Conservation (phyloP, 2,113 vertebrate species). For the Rhynchomys soricoides region DNA sequence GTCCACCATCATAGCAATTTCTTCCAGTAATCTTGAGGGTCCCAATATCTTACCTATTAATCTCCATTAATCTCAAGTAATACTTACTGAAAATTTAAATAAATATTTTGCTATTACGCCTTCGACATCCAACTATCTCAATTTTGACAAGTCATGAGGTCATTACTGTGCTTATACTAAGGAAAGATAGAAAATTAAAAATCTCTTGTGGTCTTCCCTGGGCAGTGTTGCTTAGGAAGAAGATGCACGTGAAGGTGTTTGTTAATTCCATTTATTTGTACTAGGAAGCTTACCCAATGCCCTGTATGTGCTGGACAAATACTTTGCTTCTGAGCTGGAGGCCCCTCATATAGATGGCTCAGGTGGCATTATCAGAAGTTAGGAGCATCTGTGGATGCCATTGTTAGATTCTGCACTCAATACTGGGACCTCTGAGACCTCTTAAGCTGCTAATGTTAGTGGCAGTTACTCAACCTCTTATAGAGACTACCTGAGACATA, state of each 20-base stretch:
- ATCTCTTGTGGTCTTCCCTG: background rate
- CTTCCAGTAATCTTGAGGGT: background rate
- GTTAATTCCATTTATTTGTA: background rate
- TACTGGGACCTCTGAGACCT: background rate
- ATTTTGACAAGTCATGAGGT: background rate
- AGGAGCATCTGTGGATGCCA: background rate
- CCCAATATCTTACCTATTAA: background rate
- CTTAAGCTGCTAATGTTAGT: background rate
- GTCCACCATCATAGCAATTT: background rate
- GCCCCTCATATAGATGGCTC: background rate
- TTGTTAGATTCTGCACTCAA: background rate
- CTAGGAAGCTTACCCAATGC: background rate
- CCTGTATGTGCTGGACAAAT: background rate
- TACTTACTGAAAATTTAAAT: background rate
- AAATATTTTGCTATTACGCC: background rate
- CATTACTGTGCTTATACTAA: background rate
- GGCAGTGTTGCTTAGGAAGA: background rate
- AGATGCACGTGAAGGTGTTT: background rate
- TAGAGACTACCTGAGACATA: no score
- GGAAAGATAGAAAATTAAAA: background rate
- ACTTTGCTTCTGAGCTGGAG: background rate
- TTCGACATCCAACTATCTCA: background rate
- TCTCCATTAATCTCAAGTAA: background rate
- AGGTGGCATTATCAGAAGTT: background rate
- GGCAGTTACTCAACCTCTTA: background rate